Evolutionary conservation across 2,113 vertebrate species (phyloP).

Genomic region (Microtus oregoni): DNA sequence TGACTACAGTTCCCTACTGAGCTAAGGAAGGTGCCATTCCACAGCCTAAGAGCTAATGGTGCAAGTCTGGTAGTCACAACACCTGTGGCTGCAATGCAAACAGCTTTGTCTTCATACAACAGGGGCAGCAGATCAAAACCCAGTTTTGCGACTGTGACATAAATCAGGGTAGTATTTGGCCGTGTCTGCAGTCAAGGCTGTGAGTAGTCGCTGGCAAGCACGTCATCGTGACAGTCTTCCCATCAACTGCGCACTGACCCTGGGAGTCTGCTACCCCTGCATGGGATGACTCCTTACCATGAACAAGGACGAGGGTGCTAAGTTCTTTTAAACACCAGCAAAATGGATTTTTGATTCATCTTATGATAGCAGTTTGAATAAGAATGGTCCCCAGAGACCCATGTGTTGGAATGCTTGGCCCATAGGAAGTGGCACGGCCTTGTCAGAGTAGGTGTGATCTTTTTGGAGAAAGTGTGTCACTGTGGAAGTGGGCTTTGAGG

Average conservation of each 20-base stretch:
- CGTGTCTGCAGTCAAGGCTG: neutral
- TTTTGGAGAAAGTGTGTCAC: neutral
- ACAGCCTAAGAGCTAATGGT: neutral
- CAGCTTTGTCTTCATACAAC: neutral
- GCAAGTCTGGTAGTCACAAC: neutral
- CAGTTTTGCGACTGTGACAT: neutral
- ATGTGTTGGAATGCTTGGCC: neutral
- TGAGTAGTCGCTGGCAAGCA: neutral
- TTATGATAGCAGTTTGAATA: neutral
- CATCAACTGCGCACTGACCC: neutral
- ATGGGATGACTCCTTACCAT: neutral
- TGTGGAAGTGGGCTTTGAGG: neutral
- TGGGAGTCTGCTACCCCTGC: neutral
- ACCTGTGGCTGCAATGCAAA: neutral
- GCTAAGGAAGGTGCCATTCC: no score
- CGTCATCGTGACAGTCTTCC: neutral
- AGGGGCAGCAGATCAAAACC: no score
- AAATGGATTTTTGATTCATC: neutral
- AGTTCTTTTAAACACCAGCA: neutral
- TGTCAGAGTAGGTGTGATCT: neutral
- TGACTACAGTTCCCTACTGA: neutral
- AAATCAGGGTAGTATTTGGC: neutral
- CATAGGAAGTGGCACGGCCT: neutral
- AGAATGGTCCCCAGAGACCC: neutral
- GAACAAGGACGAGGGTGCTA: neutral